phyloP scores from a whole-genome alignment of 2,113 vertebrate species.

The Peucedramus taeniatus region DNA sequence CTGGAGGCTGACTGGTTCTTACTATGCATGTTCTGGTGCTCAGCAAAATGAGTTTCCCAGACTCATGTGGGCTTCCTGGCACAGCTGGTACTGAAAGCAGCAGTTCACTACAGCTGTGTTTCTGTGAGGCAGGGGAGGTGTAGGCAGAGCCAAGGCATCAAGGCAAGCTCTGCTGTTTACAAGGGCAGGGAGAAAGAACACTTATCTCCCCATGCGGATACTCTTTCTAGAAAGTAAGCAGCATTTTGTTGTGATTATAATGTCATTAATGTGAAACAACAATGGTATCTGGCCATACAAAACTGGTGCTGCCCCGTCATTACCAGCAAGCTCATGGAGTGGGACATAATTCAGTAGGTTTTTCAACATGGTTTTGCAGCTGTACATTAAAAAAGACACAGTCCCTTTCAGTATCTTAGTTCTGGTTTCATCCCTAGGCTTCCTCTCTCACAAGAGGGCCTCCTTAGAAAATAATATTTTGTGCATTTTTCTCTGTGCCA shows the following conservation, averaged over 20 bases:
- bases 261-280: background rate
- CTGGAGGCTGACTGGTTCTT: background rate
- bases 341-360: background rate
- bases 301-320: background rate
- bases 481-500: background rate
- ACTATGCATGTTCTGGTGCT: fast-evolving
- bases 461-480: background rate
- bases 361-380: background rate
- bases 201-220: background rate
- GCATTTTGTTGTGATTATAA: background rate
- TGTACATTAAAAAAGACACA: background rate
- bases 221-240: background rate
- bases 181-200: background rate
- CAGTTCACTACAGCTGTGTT: background rate
- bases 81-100: background rate
- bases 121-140: background rate
- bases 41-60: background rate
- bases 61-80: background rate
- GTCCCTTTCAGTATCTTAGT: background rate
- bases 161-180: background rate
- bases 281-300: background rate
- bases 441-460: background rate
- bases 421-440: background rate
- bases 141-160: background rate
- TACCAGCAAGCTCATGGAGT: background rate